phyloP scores from a whole-genome alignment of 2,888 invertebrate genomes.

The Lasioglossum leucozonium region DNA sequence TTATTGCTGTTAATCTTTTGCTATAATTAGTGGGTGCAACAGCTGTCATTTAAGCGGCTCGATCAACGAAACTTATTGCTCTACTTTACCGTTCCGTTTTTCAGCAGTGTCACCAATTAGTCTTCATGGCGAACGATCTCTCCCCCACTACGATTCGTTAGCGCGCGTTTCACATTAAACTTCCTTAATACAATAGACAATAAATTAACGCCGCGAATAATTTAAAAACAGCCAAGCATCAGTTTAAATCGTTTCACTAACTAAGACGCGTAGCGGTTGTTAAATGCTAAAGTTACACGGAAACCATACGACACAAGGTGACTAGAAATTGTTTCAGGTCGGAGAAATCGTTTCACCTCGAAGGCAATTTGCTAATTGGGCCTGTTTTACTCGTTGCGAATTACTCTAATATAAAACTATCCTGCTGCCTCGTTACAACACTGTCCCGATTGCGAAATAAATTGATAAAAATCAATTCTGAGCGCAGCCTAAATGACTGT shows the following conservation, averaged over 20 bases:
- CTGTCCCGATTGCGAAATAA: not conserved
- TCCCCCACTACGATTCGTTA: not conserved
- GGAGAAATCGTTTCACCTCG: not conserved
- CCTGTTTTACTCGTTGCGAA: not conserved
- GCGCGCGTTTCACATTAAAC: not conserved
- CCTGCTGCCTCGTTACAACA: not conserved
- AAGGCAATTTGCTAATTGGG: not conserved
- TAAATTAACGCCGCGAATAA: conserved; percentile 19
- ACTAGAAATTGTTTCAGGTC: not conserved
- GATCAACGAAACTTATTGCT: not conserved
- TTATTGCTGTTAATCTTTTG: not conserved
- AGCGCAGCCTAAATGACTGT: not conserved
- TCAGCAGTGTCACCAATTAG: not conserved
- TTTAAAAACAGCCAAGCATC: not conserved
- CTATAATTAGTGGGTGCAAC: not conserved
- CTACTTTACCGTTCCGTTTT: not conserved
- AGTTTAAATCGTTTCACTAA: not conserved
- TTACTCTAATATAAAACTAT: not conserved
- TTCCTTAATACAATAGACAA: not conserved
- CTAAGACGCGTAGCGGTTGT: not conserved
- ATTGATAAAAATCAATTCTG: not conserved
- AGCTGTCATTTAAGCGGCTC: not conserved
- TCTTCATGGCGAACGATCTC: not conserved
- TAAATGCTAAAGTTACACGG: conserved; percentile 7
- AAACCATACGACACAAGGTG: not conserved